Evolutionary conservation across 2,888 invertebrate species (phyloP), one percentile per base, ranked within the genome.

Genomic region (Pseudanteris insignis): DNA sequence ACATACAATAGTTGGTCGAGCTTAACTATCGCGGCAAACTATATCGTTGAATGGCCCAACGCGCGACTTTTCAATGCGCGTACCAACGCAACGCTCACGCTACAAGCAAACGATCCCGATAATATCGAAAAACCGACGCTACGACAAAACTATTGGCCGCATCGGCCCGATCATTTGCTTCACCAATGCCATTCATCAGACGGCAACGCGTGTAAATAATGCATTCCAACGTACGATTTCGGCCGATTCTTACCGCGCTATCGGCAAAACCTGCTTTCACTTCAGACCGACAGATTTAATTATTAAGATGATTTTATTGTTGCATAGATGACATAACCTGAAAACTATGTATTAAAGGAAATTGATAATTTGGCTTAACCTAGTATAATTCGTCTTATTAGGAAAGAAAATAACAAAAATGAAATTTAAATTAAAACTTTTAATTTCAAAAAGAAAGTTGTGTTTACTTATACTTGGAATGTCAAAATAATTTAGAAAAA

Each of bases 1-100:
- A 37, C 63, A 63, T 58, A 63, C 63, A 63, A 63, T 63, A 47
- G 60, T 60, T 60, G 48, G 32, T 53, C 18, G 30, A 37, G 57
- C 21, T 36, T 46, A 46, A 58, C 53, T 63, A 44, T 58, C 43
- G 46, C 51, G 44, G 32, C 47, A 29, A 63, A 63, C 58, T 54
- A 63, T 58, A 58, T 53, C 51, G 41, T 48, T 37, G 43, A 37
- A 33, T 41, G 21, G 47, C 41, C n/a, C 57, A 3, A 28, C 18
- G 13, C 1, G 5, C 5, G 29, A 2, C 25, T 55, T 48, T 55
- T 55, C 34, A 46, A 40, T 40, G 44, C 40, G 55, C 32, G 51
- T 38, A 25, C 4, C 40, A 43, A 26, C 13, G 25, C 21, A 29
- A 41, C 62, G 37, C 60, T 33, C 53, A 50, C 41, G 33, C 34